Evolutionary conservation across 1,140 invertebrate species (phyloP).

Genomic region (Drosophila aff.): DNA sequence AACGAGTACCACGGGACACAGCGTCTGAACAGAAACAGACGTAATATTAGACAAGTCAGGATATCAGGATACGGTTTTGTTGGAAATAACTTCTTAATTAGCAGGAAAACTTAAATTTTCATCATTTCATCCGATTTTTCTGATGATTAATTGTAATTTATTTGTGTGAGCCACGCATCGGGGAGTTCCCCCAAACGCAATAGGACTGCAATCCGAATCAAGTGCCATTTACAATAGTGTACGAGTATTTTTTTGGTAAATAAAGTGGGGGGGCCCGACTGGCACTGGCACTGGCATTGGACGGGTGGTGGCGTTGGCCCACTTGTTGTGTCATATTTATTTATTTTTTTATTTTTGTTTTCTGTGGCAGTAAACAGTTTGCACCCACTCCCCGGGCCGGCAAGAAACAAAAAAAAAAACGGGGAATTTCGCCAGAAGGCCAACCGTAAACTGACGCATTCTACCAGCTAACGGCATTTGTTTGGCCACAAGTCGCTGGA

Average conservation of each 20-base stretch:
- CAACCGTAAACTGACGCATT: conserved; percentile 49
- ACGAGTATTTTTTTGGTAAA: background rate
- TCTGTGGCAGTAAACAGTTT: conserved; percentile 29
- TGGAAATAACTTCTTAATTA: background rate
- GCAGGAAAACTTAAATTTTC: too few species aligned
- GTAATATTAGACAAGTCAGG: background rate
- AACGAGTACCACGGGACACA: conserved; percentile 49
- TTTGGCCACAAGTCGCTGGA: conserved; percentile 26
- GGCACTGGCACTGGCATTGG: background rate
- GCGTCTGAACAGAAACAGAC: conserved; percentile 23
- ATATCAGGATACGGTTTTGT: background rate
- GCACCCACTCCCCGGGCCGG: conserved; percentile 6
- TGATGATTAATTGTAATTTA: too few species aligned
- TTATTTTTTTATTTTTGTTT: conserved; percentile 1
- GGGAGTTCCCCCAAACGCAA: background rate
- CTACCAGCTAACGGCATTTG: conserved; percentile 38
- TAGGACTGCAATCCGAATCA: background rate
- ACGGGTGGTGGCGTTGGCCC: conserved; percentile 19
- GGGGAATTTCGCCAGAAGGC: conserved; percentile 46
- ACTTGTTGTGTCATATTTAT: conserved; percentile 26
- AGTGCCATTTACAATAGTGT: conserved; percentile 1
- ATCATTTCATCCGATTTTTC: too few species aligned
- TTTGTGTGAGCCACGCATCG: background rate
- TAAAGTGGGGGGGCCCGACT: conserved; percentile 13
- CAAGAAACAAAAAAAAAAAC: background rate